phyloP scores from a whole-genome alignment of 2,797 vertebrate species.

The Diceros bicornis region DNA sequence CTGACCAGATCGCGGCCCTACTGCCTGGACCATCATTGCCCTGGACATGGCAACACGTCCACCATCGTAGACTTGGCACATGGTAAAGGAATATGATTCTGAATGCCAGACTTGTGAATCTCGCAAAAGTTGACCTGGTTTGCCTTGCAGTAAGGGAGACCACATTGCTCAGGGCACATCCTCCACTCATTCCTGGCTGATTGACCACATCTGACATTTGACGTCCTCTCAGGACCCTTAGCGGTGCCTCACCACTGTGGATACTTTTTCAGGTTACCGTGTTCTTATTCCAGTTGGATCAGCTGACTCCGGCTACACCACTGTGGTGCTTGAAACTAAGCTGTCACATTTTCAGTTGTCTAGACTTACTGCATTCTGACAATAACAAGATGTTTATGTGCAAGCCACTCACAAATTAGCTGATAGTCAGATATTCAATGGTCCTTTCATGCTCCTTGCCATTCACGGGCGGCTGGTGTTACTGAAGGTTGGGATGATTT shows the following conservation, averaged over 20 bases:
- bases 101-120: background rate
- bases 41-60: accelerated
- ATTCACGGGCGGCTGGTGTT: background rate
- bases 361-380: background rate
- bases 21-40: accelerated
- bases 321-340: background rate
- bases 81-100: background rate
- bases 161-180: background rate
- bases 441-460: background rate
- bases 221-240: too few species aligned
- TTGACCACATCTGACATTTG: background rate
- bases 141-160: background rate
- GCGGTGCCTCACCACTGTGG: background rate
- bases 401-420: background rate
- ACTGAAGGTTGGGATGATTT: background rate
- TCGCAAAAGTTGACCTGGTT: background rate
- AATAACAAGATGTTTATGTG: background rate
- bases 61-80: accelerated
- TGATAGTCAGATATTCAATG: background rate
- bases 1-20: accelerated
- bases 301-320: background rate
- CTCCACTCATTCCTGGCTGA: background rate
- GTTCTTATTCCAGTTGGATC: background rate
- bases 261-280: background rate
- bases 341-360: background rate